phyloP scores from a whole-genome alignment of 1,140 invertebrate species.

The Aporrectodea caliginosa region DNA sequence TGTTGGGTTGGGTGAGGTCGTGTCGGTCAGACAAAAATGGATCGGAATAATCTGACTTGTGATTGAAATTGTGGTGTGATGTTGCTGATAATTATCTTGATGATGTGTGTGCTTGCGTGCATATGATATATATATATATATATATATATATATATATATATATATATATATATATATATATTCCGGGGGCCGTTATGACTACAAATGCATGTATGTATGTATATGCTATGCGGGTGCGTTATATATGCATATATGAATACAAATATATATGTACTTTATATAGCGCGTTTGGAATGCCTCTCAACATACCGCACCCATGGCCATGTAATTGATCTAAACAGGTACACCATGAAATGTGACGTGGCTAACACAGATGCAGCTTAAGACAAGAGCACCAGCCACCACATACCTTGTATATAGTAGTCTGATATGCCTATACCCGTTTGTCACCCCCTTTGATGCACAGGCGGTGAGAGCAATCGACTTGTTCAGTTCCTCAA shows the following conservation, averaged over 20 bases:
- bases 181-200: no score
- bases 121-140: constrained; percentile 4
- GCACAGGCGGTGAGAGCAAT: neutral
- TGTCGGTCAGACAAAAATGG: no score
- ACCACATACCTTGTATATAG: neutral
- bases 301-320: neutral
- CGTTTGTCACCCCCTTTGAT: neutral
- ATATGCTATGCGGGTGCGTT: no score
- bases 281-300: neutral
- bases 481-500: neutral
- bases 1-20: no score
- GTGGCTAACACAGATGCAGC: neutral
- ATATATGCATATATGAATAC: no score
- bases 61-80: no score
- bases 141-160: constrained; percentile 4
- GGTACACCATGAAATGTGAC: neutral
- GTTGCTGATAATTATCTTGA: no score
- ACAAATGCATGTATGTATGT: no score
- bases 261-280: neutral
- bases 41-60: no score
- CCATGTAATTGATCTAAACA: neutral
- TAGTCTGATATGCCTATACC: neutral
- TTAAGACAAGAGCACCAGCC: neutral
- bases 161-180: neutral
- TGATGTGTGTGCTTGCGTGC: no score